These are phyloP conservation scores for Andrena fulva DNA, from an alignment of 2,888 invertebrate genomes.

Conservation along the genomic window DNA sequence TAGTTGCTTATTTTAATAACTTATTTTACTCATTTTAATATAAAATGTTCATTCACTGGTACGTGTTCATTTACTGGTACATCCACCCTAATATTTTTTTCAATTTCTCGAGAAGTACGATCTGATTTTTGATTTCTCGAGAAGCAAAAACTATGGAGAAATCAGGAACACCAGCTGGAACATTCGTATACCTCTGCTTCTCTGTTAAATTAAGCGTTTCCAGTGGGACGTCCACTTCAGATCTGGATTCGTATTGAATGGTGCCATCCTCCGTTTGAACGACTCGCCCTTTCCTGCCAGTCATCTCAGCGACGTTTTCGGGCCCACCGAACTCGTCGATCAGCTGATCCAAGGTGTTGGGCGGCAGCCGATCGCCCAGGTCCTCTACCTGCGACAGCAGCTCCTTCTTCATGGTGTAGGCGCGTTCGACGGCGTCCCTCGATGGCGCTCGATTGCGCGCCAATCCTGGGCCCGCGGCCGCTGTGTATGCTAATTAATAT, in stretches of 20 bases:
- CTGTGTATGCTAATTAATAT: conserved; percentile 74
- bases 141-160: too few species aligned
- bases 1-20: too few species aligned
- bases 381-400: conserved; percentile 93
- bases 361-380: conserved; percentile 94
- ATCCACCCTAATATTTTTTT: too few species aligned
- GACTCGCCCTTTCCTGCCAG: conserved; percentile 97
- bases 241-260: conserved; percentile 97
- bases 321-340: conserved; percentile 99
- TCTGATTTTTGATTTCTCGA: too few species aligned
- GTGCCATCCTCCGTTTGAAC: conserved; percentile 97
- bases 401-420: conserved; percentile 97
- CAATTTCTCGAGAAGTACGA: too few species aligned
- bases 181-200: conserved; percentile 87
- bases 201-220: conserved; percentile 98
- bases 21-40: too few species aligned
- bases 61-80: too few species aligned
- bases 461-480: conserved; percentile 71
- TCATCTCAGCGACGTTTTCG: conserved; percentile 99
- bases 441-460: conserved; percentile 87
- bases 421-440: conserved; percentile 94
- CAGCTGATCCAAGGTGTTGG: conserved; percentile 98
- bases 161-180: too few species aligned
- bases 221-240: conserved; percentile 97
- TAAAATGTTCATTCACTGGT: too few species aligned